Percentiles rank a stretch among this genome's conserved stretches.
phyloP scores from a whole-genome alignment of 2,113 vertebrate genomes.

The Rousettus leschenaultii region DNA sequence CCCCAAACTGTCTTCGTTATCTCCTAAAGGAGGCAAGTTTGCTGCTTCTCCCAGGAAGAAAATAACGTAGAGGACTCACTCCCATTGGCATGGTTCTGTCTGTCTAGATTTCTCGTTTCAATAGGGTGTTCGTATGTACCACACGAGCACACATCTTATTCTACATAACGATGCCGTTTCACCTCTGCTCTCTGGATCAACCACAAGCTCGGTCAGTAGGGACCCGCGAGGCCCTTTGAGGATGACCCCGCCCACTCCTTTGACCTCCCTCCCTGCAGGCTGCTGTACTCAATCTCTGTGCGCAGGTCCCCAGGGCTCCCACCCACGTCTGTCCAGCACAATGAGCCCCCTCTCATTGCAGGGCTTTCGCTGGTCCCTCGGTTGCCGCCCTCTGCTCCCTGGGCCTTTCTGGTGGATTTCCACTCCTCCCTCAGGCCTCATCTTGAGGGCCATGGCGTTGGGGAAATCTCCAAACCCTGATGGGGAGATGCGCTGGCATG shows the following conservation, averaged over 20 bases:
- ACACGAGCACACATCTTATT: not conserved
- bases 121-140: not conserved
- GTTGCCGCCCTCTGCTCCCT: too few species aligned
- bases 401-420: fast-evolving
- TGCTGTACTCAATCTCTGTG: not conserved
- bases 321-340: fast-evolving
- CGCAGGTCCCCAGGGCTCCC: not conserved
- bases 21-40: not conserved
- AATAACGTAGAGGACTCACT: too few species aligned
- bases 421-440: fast-evolving
- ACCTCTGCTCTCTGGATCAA: not conserved
- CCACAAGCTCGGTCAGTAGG: fast-evolving
- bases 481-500: fast-evolving
- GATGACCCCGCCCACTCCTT: not conserved
- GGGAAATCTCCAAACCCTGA: not conserved
- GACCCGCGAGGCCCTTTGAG: not conserved
- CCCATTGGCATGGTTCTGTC: not conserved
- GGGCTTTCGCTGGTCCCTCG: not conserved
- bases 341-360: not conserved
- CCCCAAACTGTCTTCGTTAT: not conserved
- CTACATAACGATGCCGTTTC: fast-evolving
- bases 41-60: not conserved
- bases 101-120: not conserved
- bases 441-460: not conserved
- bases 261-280: not conserved